These are phyloP conservation scores for Bostrychus sinensis DNA, from an alignment of 2,113 vertebrate species.

Conservation along the genomic window DNA sequence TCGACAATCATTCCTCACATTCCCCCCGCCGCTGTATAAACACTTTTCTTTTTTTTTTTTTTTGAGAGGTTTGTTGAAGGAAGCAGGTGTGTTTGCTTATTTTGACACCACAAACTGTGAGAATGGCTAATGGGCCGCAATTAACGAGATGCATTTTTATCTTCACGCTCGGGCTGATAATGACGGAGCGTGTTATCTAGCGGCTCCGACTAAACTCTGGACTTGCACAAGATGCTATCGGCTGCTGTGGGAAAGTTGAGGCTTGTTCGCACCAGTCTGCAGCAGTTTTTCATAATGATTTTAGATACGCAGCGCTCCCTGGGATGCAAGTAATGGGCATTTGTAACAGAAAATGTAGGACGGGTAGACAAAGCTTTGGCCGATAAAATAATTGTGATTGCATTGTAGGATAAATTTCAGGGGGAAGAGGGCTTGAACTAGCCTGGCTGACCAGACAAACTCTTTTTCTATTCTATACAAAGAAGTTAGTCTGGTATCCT, in stretches of 20 bases:
- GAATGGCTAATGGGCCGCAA: slow-evolving; percentile 42
- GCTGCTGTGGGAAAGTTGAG: not conserved
- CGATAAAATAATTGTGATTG: too few species aligned
- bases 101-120: slow-evolving; percentile 20
- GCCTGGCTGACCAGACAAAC: too few species aligned
- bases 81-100: slow-evolving; percentile 33
- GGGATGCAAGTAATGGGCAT: not conserved
- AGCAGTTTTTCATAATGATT: not conserved
- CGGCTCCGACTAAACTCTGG: not conserved
- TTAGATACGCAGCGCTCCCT: too few species aligned
- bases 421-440: too few species aligned
- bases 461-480: too few species aligned
- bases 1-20: slow-evolving; percentile 63
- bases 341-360: too few species aligned
- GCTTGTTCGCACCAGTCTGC: not conserved
- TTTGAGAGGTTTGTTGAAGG: slow-evolving; percentile 40
- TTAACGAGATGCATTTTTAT: slow-evolving; percentile 33
- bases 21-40: slow-evolving; percentile 65
- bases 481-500: too few species aligned
- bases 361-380: too few species aligned
- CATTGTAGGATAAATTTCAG: too few species aligned
- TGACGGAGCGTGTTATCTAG: slow-evolving; percentile 16
- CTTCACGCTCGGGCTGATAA: slow-evolving; percentile 26
- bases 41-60: slow-evolving; percentile 40
- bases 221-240: slow-evolving; percentile 7